Conservation (phyloP, 2,113 vertebrate species). For the Amphilophus citrinellus region DNA sequence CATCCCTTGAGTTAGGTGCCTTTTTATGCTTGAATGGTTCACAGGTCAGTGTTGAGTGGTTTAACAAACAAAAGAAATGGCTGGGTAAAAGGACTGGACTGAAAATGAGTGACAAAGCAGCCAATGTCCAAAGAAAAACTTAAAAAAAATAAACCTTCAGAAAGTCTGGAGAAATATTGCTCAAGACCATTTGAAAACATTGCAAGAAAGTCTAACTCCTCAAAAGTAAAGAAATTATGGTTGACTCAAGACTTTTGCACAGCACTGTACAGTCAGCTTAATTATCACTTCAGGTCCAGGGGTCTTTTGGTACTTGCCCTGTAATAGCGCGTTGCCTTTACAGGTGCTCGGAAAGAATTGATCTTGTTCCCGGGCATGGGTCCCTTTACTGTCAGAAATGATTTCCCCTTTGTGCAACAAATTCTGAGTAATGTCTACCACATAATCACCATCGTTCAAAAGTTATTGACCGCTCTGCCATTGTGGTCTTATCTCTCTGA, state of each 20-base stretch:
- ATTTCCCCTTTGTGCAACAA: conserved; percentile 12
- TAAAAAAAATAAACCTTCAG: not conserved
- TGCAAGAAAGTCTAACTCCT: not conserved
- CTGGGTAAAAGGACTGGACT: not conserved
- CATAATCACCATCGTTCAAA: not conserved
- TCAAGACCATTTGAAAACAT: not conserved
- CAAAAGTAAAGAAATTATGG: not conserved
- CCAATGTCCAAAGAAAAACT: not conserved
- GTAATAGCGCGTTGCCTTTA: conserved; percentile 6
- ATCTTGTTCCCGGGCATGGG: not conserved
- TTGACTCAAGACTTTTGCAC: not conserved
- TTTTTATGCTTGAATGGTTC: not conserved
- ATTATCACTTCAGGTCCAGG: not conserved
- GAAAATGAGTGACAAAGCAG: not conserved
- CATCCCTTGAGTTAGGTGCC: not conserved
- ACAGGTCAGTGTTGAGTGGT: not conserved
- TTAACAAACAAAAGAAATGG: not conserved
- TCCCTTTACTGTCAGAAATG: conserved; percentile 13
- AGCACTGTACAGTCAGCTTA: not conserved
- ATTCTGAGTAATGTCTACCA: not conserved
- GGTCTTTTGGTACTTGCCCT: not conserved
- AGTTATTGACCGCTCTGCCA: not conserved
- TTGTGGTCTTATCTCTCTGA: not conserved
- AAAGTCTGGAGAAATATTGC: not conserved
- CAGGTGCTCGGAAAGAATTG: not conserved